These are phyloP conservation scores for Rhinoraja longicauda DNA, from an alignment of 2,797 vertebrate species.

Conservation along the genomic window DNA sequence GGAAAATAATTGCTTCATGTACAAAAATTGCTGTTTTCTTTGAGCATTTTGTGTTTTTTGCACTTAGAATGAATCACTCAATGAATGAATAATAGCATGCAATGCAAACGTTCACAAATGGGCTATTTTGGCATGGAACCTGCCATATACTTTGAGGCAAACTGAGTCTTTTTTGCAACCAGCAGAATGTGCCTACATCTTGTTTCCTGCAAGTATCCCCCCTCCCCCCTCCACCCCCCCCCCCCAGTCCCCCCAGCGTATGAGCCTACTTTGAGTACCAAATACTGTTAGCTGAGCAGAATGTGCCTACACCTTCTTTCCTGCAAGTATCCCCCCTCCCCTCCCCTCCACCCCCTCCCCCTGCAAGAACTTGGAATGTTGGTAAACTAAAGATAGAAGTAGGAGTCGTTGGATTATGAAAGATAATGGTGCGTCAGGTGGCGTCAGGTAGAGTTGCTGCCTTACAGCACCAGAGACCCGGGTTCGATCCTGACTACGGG, in stretches of 20 bases:
- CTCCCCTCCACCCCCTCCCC: too few relatives aligned
- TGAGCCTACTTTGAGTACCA: background rate
- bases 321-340: background rate
- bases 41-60: background rate
- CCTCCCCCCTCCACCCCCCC: too few relatives aligned
- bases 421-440: background rate
- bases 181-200: too few relatives aligned
- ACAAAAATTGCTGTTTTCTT: constrained; percentile 1
- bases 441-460: too few relatives aligned
- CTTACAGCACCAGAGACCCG: too few relatives aligned
- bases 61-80: background rate
- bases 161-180: background rate
- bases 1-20: background rate
- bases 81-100: background rate
- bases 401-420: background rate
- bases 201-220: too few relatives aligned
- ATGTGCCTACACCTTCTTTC: background rate
- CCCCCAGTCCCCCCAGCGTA: too few relatives aligned
- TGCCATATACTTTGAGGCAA: background rate
- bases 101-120: constrained; percentile 3
- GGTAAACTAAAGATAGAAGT: background rate
- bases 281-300: background rate
- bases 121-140: background rate
- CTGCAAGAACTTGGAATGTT: background rate
- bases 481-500: too few relatives aligned